These are phyloP conservation scores for Eptesicus fuscus DNA, from an alignment of 2,113 vertebrate genomes.

Conservation along the genomic window DNA sequence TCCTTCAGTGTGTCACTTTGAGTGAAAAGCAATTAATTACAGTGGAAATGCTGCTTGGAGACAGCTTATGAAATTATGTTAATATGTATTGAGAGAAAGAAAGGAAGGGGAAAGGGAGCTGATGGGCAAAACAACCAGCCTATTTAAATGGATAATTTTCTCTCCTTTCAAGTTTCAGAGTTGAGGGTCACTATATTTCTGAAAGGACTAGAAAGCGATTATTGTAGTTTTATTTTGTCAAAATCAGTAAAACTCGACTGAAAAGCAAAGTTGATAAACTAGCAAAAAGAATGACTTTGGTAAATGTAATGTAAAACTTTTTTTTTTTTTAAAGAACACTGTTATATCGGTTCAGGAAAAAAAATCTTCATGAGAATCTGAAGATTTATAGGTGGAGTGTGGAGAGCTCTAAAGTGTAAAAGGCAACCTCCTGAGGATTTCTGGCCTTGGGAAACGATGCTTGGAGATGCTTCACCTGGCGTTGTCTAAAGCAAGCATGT, in stretches of 20 bases:
- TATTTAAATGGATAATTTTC: slow-evolving; percentile 43
- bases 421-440: neutral
- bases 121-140: slow-evolving; percentile 31
- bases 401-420: neutral
- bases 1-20: slow-evolving; percentile 50
- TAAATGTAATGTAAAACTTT: slow-evolving; percentile 21
- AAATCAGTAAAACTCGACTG: slow-evolving; percentile 8
- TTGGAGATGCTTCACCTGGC: neutral
- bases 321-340: neutral
- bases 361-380: neutral
- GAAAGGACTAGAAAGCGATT: slow-evolving; percentile 19
- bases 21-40: slow-evolving; percentile 65
- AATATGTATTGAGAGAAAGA: neutral
- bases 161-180: slow-evolving; percentile 35
- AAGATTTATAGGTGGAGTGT: neutral
- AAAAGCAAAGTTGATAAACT: slow-evolving; percentile 31
- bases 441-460: neutral
- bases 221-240: slow-evolving; percentile 7
- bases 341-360: neutral
- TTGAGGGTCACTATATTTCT: slow-evolving; percentile 5
- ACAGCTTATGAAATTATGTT: slow-evolving; percentile 47
- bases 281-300: slow-evolving; percentile 34
- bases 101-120: neutral
- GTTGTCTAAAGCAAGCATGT: neutral
- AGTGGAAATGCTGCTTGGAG: slow-evolving; percentile 37